Base-by-base conservation (phyloP, 1,140 invertebrate genomes). In the Aphelenchoides avenae region DNA sequence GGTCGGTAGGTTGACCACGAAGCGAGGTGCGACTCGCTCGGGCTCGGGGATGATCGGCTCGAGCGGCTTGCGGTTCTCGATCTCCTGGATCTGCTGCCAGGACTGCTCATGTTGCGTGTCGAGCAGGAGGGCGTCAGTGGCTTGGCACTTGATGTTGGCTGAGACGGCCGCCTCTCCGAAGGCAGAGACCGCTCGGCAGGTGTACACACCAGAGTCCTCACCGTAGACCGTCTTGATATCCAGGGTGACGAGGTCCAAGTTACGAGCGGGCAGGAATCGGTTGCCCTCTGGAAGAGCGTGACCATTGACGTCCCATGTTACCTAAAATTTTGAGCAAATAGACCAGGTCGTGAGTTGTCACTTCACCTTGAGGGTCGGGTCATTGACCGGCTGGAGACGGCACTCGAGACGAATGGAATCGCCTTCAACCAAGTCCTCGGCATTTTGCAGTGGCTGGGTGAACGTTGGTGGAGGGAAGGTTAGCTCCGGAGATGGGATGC, bases 161-260 rank as follows among this genome's bases (percentile, higher is more conserved):
- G 87, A 91, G 67, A 92, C 92, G 37, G 89, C 86, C 54, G 89
- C 89, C 83, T 92, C 87, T 43, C 91, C 92, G 68, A 89, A 84
- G 54, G 86, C 81, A 77, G 93, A 93, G 5, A 86, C 90, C 31
- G 91, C 91, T 57, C 87, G 87, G 80, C 89, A 92, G 83, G 89
- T 89, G 78, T 94, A 95, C 9, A 78, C 56, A 37, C 94, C 94
- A 22, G 89, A 91, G 79, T 99, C 94, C 74, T 91, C 88, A 31
- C 91, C 89, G 76, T 95, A 96, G 4, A 93, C 90, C 66, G 89
- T 90, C 1, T 96, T 80, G 29, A 99, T 85, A 78, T 97, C 93
- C 26, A 99, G 79, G 31, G 90, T 89, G 5, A 96, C 91, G 75
- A 94, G 94, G 75, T 95, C 93, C 78, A 98, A 95, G 79, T 98